Conservation (phyloP, 2,113 vertebrate genomes). For the Hyla sarda region DNA sequence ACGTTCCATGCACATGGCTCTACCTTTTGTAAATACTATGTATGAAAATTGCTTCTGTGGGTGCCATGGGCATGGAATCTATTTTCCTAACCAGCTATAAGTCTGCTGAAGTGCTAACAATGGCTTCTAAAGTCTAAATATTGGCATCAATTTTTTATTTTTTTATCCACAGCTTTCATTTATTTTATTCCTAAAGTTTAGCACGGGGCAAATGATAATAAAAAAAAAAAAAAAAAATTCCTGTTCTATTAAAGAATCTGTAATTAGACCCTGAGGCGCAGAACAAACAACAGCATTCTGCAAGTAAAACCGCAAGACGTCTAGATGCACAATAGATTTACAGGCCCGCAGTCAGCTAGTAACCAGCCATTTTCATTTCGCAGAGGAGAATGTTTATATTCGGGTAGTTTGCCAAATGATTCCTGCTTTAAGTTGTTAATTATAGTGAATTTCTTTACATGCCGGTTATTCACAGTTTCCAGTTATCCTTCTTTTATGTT, state of each 20-base stretch:
- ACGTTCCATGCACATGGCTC: too few relatives aligned
- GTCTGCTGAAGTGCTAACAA: neutral
- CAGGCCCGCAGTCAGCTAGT: neutral
- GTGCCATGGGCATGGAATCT: neutral
- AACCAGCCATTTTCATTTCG: neutral
- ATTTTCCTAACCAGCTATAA: neutral
- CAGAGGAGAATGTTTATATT: conserved; percentile 9
- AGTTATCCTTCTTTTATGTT: conserved; percentile 51
- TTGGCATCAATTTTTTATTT: neutral
- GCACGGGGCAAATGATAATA: conserved; percentile 20
- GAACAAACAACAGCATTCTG: conserved; percentile 10
- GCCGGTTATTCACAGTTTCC: conserved; percentile 32
- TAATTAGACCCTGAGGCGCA: conserved; percentile 37
- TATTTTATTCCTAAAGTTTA: neutral
- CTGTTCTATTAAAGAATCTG: conserved; percentile 36
- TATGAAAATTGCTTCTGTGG: neutral
- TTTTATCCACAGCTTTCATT: neutral
- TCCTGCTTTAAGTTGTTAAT: conserved; percentile 46
- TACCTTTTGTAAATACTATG: neutral
- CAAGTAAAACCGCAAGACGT: conserved; percentile 1
- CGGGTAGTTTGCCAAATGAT: conserved; percentile 11
- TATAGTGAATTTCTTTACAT: conserved; percentile 34
- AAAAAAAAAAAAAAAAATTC: neutral
- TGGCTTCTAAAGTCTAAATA: neutral
- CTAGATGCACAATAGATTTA: conserved; percentile 43